Evolutionary conservation across 2,888 invertebrate species (phyloP).

Genomic region (Diloba caeruleocephala): DNA sequence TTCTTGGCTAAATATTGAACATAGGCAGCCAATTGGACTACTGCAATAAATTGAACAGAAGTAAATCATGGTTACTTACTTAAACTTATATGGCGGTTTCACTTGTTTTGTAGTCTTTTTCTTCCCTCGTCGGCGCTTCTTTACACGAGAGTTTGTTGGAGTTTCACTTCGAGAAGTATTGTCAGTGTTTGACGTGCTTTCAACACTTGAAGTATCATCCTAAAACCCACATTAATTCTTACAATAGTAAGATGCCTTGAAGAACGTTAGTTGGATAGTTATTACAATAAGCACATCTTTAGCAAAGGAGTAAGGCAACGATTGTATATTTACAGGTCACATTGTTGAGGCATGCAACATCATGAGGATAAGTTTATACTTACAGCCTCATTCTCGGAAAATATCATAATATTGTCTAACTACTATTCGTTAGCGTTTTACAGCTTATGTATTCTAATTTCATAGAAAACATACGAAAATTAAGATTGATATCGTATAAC

Average conservation of each 20-base stretch:
- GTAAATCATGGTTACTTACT: constrained; percentile 86
- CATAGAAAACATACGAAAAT: constrained; percentile 31
- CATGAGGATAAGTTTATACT: constrained; percentile 61
- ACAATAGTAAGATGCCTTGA: constrained; percentile 6
- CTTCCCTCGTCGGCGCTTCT: constrained; percentile 88
- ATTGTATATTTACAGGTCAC: constrained; percentile 23
- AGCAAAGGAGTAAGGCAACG: constrained; percentile 20
- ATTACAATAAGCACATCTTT: constrained; percentile 7
- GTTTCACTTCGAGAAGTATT: constrained; percentile 95
- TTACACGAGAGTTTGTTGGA: constrained; percentile 91
- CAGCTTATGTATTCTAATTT: constrained; percentile 26
- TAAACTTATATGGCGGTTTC: constrained; percentile 94
- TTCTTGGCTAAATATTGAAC: no score
- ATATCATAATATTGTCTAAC: constrained; percentile 69
- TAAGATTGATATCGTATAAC: constrained; percentile 46
- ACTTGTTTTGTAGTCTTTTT: constrained; percentile 89
- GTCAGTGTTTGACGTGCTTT: constrained; percentile 94
- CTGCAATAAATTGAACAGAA: no score
- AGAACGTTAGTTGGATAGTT: not conserved
- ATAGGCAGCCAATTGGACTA: no score
- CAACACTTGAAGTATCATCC: constrained; percentile 94
- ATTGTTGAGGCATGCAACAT: constrained; percentile 20
- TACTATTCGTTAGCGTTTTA: constrained; percentile 3
- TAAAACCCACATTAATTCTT: constrained; percentile 42
- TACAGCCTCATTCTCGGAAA: constrained; percentile 86